Evolutionary conservation across 2,113 vertebrate genomes (phyloP).

Genomic region (Clarias macrocephalus): DNA sequence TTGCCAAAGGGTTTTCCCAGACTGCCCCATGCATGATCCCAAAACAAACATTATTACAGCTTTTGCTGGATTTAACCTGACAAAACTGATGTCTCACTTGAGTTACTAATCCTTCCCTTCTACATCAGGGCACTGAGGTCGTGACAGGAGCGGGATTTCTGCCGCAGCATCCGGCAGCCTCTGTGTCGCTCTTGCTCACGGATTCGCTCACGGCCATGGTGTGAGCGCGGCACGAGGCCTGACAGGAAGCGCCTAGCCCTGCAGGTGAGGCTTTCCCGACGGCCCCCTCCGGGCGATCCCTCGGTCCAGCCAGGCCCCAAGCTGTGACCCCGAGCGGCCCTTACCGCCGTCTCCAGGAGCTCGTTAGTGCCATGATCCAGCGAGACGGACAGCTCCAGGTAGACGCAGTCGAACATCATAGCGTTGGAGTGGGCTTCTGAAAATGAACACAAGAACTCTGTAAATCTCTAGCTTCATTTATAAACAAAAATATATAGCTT

Average conservation of each 20-base stretch:
- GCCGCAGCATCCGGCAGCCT: slow-evolving; percentile 82
- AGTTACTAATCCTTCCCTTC: slow-evolving; percentile 3
- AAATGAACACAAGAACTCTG: not conserved
- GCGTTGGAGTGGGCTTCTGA: slow-evolving; percentile 81
- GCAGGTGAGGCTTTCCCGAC: slow-evolving; percentile 85
- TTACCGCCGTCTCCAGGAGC: slow-evolving; percentile 82
- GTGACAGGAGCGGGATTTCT: slow-evolving; percentile 88
- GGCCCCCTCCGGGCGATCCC: slow-evolving; percentile 64
- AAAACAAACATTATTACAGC: not conserved
- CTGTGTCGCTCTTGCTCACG: slow-evolving; percentile 72
- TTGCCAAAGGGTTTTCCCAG: not conserved
- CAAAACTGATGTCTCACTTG: not conserved
- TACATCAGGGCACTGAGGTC: slow-evolving; percentile 82
- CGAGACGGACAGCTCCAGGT: slow-evolving; percentile 85
- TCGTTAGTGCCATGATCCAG: slow-evolving; percentile 86
- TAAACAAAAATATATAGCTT: not conserved
- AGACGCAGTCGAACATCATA: slow-evolving; percentile 82
- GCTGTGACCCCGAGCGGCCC: slow-evolving; percentile 79
- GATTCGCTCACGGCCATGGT: slow-evolving; percentile 69
- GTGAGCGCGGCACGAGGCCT: slow-evolving; percentile 79
- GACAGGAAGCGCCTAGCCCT: slow-evolving; percentile 85
- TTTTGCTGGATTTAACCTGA: slow-evolving; percentile 9
- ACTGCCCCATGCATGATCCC: not conserved
- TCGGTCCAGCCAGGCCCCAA: slow-evolving; percentile 70
- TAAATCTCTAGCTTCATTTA: not conserved